These are phyloP conservation scores for Synodontis membranacea DNA, from an alignment of 2,113 vertebrate genomes.

Conservation along the genomic window DNA sequence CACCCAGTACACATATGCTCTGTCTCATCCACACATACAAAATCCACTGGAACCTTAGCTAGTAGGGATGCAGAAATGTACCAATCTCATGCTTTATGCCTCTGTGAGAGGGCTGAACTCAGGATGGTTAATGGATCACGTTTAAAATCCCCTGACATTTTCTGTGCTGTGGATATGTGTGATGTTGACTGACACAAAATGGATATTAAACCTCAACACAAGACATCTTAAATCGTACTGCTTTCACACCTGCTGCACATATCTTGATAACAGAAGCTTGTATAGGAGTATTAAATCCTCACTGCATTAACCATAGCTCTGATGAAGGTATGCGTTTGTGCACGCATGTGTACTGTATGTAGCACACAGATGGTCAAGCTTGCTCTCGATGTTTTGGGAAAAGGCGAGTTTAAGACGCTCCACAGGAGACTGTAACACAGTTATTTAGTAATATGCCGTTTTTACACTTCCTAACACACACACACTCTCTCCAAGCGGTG, in stretches of 20 bases:
- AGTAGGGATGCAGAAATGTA: background rate
- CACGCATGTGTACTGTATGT: constrained; percentile 23
- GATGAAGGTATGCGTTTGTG: constrained; percentile 7
- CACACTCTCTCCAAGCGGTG: no score
- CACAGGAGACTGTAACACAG: background rate
- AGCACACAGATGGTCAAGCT: constrained; percentile 10
- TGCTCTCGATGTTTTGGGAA: constrained; percentile 3
- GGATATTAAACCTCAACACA: background rate
- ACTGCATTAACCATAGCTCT: background rate
- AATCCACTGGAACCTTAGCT: background rate
- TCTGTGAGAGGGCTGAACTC: background rate
- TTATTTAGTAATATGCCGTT: constrained; percentile 22
- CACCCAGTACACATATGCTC: constrained; percentile 18
- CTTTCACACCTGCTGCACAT: background rate
- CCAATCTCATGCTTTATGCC: no score
- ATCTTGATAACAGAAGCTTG: background rate
- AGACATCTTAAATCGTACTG: background rate
- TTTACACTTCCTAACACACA: background rate
- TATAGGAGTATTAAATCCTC: no score
- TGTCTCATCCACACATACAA: background rate
- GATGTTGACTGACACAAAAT: background rate
- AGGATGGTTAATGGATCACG: background rate
- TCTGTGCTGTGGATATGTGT: background rate
- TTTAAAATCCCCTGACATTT: background rate
- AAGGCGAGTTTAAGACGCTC: background rate